These are phyloP conservation scores for Carduelis carduelis DNA, from an alignment of 2,797 vertebrate genomes.

Conservation along the genomic window DNA sequence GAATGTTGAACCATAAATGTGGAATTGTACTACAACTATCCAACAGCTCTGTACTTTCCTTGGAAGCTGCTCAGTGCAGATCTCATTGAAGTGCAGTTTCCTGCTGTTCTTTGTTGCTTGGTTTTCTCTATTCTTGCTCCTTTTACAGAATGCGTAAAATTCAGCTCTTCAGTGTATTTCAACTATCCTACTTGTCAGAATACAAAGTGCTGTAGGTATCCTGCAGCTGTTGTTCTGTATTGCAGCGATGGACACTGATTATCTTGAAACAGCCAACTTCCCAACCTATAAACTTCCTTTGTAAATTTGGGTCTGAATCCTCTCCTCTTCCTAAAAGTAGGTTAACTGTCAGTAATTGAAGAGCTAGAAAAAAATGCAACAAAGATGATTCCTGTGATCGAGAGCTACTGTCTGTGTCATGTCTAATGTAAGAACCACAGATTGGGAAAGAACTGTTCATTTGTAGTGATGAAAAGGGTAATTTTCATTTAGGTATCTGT, in stretches of 20 bases:
- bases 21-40: background rate
- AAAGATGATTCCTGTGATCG: background rate
- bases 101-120: background rate
- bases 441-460: background rate
- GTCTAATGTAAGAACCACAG: background rate
- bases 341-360: background rate
- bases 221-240: background rate
- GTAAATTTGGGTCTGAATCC: background rate
- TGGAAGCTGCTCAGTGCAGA: background rate
- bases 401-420: background rate
- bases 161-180: background rate
- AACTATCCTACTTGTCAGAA: background rate
- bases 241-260: background rate
- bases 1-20: background rate
- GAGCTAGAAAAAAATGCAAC: background rate
- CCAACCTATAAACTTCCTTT: background rate
- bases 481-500: background rate
- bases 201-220: background rate
- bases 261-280: background rate
- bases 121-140: background rate
- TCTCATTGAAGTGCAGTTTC: background rate
- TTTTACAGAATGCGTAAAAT: background rate
- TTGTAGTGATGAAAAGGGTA: background rate
- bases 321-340: background rate
- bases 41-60: background rate